Base-by-base conservation (phyloP, 2,113 vertebrate species). In the Mus pahari region DNA sequence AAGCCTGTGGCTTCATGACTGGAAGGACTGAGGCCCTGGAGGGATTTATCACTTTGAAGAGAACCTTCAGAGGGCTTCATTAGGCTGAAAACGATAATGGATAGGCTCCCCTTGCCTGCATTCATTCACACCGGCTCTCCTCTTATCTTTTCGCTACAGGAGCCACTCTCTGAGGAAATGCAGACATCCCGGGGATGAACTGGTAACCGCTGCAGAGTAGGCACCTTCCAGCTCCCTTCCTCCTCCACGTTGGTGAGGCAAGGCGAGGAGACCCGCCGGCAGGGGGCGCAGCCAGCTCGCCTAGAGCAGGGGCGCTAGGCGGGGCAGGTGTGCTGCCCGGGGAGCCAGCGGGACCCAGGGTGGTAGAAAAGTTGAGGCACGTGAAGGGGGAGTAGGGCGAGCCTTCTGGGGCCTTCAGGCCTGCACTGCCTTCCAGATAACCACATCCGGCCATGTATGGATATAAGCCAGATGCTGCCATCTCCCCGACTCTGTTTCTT, bases 251-350 rank as follows among this genome's bases (percentile, higher is more conserved):
- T 1, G 62, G 53, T 10, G 17, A 90, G 45, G 81, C 71, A 48
- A 33, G 92, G 71, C 48, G 8, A 39, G 48, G 28, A 12, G 74
- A 70, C 83, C 12, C 10, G 53, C 94, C 97, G 62, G 97, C 96
- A 97, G 97, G 94, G 97, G 97, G 97, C 97, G 53, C 89, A 5
- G 58, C 64, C 14, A 74, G 12, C 66, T 74, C 12, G 0, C 45
- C 1, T 0, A 70, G 50, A 12, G 36, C 24, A 0, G 77, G 71
- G 62, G 12, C 0, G 91, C 92, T 13, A 0, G 1, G 60, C 87
- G 0, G 83, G 91, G 90, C 68, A 6, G 20, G 9, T 1, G 39
- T 16, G 81, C 68, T 1, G n/a, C 53, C 83, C 45, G 91, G 14
- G n/a, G 83, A 45, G 9, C 7, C 4, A 0, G 0, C 13, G 7